Evolutionary conservation across 2,113 vertebrate genomes (phyloP), one percentile per base, ranked within the genome.

Genomic region (Percina caprodes): DNA sequence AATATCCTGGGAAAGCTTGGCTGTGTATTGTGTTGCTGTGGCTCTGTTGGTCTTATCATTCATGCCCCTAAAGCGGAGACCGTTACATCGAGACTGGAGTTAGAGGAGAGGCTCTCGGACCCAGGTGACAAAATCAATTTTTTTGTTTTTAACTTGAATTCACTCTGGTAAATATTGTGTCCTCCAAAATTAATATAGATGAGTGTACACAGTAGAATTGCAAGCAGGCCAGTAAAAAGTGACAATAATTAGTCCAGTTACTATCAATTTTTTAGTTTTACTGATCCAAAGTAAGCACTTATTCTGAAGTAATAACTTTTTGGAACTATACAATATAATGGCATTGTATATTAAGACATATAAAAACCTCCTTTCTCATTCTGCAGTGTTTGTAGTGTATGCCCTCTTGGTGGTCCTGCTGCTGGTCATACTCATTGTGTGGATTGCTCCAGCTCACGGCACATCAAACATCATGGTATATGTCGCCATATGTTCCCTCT

Each of bases 391-490:
- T 72, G 93, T 97, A 69, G 91, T 91, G 30, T 99, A 97, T 70
- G 92, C 96, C 88, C 94, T 95, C 69, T 56, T 97, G 85, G 96
- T 99, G 88, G 92, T 97, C 39, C 89, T 99, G 78, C 94, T 96
- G 89, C 94, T 99, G 86, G 86, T 97, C 62, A 84, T 97, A 66
- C 95, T 99, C 35, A 98, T 99, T 72, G 94, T 95, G 82, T 96
- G 97, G 97, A 92, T 98, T 11, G 96, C 96, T n/a, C 97, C 98
- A 19, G 93, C 94, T 67, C 95, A 95, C 3, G 97, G 98, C 74
- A 93, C 95, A 74, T 97, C 97, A 68, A 98, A 98, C 94, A 96
- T 99, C 79, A 96, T 99, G 97, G 97, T 99, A 86, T 99, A 99
- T 42, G 96, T 98, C 67, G 92, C 96, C 82, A 98, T 99, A 88